phyloP scores from a whole-genome alignment of 2,888 invertebrate species.

The Hydroisotoma schaefferi region DNA sequence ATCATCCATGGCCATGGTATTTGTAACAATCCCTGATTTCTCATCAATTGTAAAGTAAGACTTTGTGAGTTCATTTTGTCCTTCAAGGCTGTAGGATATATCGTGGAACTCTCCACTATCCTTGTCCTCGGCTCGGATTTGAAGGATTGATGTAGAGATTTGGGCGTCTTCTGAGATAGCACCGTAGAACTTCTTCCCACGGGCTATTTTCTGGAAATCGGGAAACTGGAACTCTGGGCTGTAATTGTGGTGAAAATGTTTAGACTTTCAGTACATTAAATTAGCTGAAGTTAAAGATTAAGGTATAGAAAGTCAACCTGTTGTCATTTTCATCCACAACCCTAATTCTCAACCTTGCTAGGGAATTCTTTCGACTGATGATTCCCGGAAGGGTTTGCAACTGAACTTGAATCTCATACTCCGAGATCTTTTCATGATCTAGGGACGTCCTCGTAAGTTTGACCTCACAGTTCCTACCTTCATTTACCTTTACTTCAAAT shows the following conservation, averaged over 20 bases:
- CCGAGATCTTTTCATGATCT: conserved; percentile 71
- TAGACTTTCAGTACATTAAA: neutral
- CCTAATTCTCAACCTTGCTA: conserved; percentile 69
- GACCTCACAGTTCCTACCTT: conserved; percentile 78
- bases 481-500: conserved; percentile 69
- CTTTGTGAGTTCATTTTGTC: conserved; percentile 55
- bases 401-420: conserved; percentile 62
- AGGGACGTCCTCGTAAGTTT: conserved; percentile 61
- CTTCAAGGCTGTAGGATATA: conserved; percentile 61
- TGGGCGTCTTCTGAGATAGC: conserved; percentile 68
- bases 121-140: conserved; percentile 78
- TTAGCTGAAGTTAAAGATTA: neutral
- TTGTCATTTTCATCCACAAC: conserved; percentile 88
- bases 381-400: conserved; percentile 76
- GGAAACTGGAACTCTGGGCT: conserved; percentile 73
- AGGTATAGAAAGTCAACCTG: conserved; percentile 50
- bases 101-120: conserved; percentile 81
- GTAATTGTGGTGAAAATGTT: neutral
- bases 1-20: conserved; percentile 68
- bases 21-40: conserved; percentile 71
- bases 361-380: conserved; percentile 71
- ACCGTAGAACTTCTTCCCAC: conserved; percentile 69
- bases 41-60: conserved; percentile 71
- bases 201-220: conserved; percentile 58
- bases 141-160: conserved; percentile 70